Evolutionary conservation across 2,797 vertebrate genomes (phyloP), one percentile per base, ranked within the genome.

Genomic region (Ptychobarbus kaznakovi): DNA sequence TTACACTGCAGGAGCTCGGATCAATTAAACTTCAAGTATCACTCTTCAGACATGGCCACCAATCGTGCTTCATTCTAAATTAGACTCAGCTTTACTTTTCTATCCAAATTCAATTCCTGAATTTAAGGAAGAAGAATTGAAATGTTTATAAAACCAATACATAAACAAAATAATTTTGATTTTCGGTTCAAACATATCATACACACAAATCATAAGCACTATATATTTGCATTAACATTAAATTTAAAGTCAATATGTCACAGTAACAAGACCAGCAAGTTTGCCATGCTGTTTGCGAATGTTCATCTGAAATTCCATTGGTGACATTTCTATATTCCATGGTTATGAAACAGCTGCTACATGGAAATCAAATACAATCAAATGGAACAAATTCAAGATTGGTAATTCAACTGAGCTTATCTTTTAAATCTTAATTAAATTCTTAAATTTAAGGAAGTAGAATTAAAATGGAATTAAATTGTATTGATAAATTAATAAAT

Each of bases 21-120:
- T 92, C 93, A 90, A 90, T 90, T 89, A 70, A 49, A 63, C 82
- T 84, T 83, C 88, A 80, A 86, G 70, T 28, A 25, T 72, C 70
- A 69, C 49, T 73, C 58, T 42, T 32, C 5, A 86, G 66, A 18
- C 38, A 16, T 2, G 22, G 74, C 18, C 68, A 72, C 13, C 49
- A 58, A 20, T 68, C 10, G 3, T 76, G 46, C 15, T 16, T 16
- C 28, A 65, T 73, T 46, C 3, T 10, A 28, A 13, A 73, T 16
- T 18, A 49, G 15, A 70, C 0, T n/a, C 16, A 3, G 35, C 35
- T 40, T 22, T 40, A 69, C 20, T 11, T n/a, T 44, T 15, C 6
- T n/a, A 15, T 72, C 40, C 40, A 25, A 4, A 72, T 44, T 72
- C 1, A 44, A 2, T n/a, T 18, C 7, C 0, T 28, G 1, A 28